Percentiles rank a stretch among this genome's conserved stretches.
These are phyloP conservation scores for Rotaria magnacalcarata DNA, from an alignment of 2,888 invertebrate genomes.

Conservation along the genomic window DNA sequence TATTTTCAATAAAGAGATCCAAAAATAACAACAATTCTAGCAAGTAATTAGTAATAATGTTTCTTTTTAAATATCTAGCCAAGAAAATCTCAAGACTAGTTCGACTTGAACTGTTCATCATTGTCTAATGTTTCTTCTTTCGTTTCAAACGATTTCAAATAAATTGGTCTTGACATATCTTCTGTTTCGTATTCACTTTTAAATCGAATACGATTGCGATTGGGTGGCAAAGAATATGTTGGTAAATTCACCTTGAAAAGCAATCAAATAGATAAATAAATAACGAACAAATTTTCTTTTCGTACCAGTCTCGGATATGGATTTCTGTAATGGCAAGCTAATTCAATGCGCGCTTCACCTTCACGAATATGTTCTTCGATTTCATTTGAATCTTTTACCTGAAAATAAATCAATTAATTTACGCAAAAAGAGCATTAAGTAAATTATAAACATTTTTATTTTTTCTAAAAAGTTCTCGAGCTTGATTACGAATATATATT, in stretches of 20 bases:
- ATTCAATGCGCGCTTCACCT: not conserved
- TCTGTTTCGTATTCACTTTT: conserved; percentile 20
- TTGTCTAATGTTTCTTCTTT: not conserved
- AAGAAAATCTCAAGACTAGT: too few species aligned
- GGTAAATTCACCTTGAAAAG: conserved; percentile 3
- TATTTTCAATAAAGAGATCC: too few species aligned
- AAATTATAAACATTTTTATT: not conserved
- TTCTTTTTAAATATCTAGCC: too few species aligned
- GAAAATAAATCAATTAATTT: not conserved
- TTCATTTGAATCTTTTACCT: not conserved
- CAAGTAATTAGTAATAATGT: too few species aligned
- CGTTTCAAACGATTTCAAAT: not conserved
- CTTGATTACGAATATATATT: conserved; percentile 4
- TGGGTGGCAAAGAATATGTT: conserved; percentile 5
- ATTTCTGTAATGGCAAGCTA: conserved; percentile 3
- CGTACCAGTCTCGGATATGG: not conserved
- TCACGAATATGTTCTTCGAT: conserved; percentile 19
- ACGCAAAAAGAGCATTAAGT: not conserved
- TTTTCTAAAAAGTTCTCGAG: conserved; percentile 1
- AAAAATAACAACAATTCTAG: too few species aligned
- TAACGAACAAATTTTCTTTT: not conserved
- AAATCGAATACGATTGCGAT: conserved; percentile 9
- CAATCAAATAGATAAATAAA: not conserved
- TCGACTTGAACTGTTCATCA: not conserved
- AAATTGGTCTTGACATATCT: conserved; percentile 30